Evolutionary conservation across 2,113 vertebrate genomes (phyloP).

Genomic region (Ranitomeya imitator): DNA sequence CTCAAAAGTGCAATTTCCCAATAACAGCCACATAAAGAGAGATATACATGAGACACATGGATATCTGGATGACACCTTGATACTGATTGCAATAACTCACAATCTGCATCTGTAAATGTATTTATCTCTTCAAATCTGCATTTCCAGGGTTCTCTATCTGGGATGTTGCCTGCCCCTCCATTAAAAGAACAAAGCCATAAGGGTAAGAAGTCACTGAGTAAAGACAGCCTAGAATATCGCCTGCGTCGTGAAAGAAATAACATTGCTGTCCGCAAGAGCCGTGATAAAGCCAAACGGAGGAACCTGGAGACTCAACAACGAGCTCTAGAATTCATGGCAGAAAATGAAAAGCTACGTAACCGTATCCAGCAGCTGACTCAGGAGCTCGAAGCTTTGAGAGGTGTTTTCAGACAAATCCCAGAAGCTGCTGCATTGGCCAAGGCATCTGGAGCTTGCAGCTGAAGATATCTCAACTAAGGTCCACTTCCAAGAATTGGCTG

Average conservation of each 20-base stretch:
- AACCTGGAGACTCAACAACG: conserved; percentile 86
- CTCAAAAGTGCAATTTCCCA: not conserved
- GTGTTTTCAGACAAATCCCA: conserved; percentile 85
- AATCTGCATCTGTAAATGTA: not conserved
- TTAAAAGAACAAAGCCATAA: conserved; percentile 65
- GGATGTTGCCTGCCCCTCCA: conserved; percentile 48
- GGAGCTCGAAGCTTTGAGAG: conserved; percentile 85
- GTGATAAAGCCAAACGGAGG: conserved; percentile 86
- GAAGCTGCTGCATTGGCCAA: conserved; percentile 69
- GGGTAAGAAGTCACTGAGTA: conserved; percentile 80
- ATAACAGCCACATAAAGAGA: not conserved
- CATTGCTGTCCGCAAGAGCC: conserved; percentile 87
- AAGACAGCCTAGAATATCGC: conserved; percentile 86
- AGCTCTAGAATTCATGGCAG: conserved; percentile 83
- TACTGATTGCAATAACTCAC: not conserved
- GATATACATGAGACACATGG: not conserved
- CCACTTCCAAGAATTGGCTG: not conserved
- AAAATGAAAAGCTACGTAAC: conserved; percentile 83
- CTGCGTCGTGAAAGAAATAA: conserved; percentile 86
- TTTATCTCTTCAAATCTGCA: not conserved
- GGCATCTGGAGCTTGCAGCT: conserved; percentile 67
- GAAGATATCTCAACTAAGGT: conserved; percentile 29
- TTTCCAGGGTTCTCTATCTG: conserved; percentile 37
- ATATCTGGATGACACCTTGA: not conserved
- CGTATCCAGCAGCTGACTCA: conserved; percentile 84